Evolutionary conservation across 2,113 vertebrate species (phyloP).

Genomic region (Python bivittatus): DNA sequence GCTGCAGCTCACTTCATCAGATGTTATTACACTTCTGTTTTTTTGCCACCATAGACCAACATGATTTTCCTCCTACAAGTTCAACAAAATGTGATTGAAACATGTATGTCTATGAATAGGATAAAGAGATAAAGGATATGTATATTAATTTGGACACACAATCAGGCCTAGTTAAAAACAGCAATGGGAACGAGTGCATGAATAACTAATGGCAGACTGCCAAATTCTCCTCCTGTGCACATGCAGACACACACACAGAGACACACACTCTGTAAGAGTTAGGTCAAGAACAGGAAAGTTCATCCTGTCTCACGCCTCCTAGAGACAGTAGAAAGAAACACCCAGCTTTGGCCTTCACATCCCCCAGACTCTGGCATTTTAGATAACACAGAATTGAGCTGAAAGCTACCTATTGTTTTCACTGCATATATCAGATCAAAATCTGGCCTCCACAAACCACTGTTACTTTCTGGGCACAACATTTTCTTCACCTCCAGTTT

Average conservation of each 20-base stretch:
- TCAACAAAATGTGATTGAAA: neutral
- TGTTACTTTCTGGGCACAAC: neutral
- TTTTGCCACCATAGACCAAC: neutral
- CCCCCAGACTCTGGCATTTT: slow-evolving; percentile 16
- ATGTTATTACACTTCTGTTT: neutral
- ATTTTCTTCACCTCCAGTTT: slow-evolving; percentile 10
- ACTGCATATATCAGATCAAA: slow-evolving; percentile 2
- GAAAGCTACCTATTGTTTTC: slow-evolving; percentile 10
- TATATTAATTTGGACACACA: neutral
- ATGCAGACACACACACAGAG: neutral
- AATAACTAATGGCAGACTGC: neutral
- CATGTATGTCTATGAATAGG: neutral
- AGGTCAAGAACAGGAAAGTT: slow-evolving; percentile 3
- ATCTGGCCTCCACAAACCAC: slow-evolving; percentile 6
- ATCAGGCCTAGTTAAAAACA: neutral
- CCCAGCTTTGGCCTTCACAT: neutral
- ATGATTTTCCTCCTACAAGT: neutral
- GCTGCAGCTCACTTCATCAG: neutral
- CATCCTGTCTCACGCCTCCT: slow-evolving; percentile 27
- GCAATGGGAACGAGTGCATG: neutral
- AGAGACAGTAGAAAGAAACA: slow-evolving; percentile 18
- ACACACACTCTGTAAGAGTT: neutral
- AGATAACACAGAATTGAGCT: neutral
- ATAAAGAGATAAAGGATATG: neutral
- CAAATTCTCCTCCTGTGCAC: neutral